Percentiles rank a stretch among this genome's conserved stretches.
phyloP scores from a whole-genome alignment of 2,113 vertebrate genomes.

The Dasypus novemcinctus region DNA sequence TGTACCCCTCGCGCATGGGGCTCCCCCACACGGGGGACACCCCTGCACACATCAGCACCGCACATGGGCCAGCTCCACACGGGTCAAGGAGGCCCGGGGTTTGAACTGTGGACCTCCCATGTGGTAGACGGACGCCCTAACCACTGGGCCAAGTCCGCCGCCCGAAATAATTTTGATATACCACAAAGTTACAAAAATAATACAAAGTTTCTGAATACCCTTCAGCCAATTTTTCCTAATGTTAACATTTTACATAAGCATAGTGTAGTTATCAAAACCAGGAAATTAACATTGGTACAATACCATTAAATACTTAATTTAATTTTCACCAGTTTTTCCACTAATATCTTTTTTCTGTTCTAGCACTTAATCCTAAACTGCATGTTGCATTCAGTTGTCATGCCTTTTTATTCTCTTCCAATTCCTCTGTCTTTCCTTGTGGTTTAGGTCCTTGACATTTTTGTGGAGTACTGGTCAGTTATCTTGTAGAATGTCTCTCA shows the following conservation, averaged over 20 bases:
- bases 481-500: neutral
- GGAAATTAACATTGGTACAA: neutral
- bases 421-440: neutral
- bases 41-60: too few species aligned
- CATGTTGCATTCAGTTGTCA: neutral
- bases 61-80: too few species aligned
- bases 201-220: conserved; percentile 18
- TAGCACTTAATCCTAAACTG: neutral
- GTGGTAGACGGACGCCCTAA: too few species aligned
- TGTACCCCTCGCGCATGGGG: too few species aligned
- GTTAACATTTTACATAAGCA: conserved; percentile 2
- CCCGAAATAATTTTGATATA: too few species aligned
- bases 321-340: conserved; percentile 4
- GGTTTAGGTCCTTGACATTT: conserved; percentile 10
- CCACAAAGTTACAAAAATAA: conserved; percentile 29
- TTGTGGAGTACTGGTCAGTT: neutral
- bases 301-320: neutral
- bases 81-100: too few species aligned
- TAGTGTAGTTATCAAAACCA: conserved; percentile 7
- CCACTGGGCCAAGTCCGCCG: too few species aligned
- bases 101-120: too few species aligned
- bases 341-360: neutral
- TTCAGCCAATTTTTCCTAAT: neutral
- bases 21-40: too few species aligned
- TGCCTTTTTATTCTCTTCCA: neutral